Percentiles rank a stretch among this genome's conserved stretches.
These are phyloP conservation scores for Ricordea florida DNA, from an alignment of 92 coral and sea anemone species.

Conservation along the genomic window DNA sequence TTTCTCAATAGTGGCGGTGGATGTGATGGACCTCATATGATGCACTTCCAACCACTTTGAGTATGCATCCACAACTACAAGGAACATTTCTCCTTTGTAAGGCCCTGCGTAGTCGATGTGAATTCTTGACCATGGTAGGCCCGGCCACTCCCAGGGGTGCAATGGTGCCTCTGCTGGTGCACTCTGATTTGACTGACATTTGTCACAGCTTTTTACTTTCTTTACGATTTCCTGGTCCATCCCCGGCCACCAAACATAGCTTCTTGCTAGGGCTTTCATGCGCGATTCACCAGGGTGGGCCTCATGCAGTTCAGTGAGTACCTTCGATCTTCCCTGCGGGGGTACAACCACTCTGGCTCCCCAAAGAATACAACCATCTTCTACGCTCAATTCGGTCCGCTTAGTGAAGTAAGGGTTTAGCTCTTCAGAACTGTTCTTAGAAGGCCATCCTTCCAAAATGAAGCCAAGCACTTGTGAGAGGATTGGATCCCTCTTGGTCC, in stretches of 20 bases:
- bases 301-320: constrained; percentile 56
- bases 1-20: constrained; percentile 59
- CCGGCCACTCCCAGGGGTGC: constrained; percentile 63
- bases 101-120: constrained; percentile 66
- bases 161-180: constrained; percentile 50
- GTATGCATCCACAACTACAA: constrained; percentile 45
- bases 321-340: too few species aligned
- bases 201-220: constrained; percentile 34
- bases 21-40: constrained; percentile 58
- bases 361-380: too few species aligned
- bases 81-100: constrained; percentile 39
- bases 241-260: constrained; percentile 63
- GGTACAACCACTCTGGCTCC: too few species aligned
- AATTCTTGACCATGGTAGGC: constrained; percentile 40
- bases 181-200: constrained; percentile 55
- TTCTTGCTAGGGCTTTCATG: constrained; percentile 50
- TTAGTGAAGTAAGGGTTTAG: too few species aligned
- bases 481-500: too few species aligned
- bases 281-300: constrained; percentile 58
- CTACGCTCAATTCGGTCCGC: too few species aligned
- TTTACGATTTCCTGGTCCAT: constrained; percentile 55
- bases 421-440: too few species aligned
- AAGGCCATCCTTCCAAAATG: too few species aligned
- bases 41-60: constrained; percentile 51
- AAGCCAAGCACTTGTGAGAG: too few species aligned